These are phyloP conservation scores for Stichodactyla mertensii DNA, from an alignment of 64 coral and sea anemone species.

Conservation along the genomic window DNA sequence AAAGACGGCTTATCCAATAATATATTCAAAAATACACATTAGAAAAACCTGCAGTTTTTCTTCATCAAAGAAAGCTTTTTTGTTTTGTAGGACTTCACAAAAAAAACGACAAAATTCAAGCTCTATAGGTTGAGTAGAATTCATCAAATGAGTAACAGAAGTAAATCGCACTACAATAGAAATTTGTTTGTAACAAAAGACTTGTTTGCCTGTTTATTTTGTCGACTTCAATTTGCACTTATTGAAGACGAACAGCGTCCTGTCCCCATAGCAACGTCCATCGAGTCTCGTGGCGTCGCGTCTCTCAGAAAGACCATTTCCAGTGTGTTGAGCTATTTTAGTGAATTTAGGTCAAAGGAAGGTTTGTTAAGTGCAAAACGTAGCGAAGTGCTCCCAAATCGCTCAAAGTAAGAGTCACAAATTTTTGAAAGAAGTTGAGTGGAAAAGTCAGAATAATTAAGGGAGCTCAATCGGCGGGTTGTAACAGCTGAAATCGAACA, in stretches of 20 bases:
- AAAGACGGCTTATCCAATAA: neutral
- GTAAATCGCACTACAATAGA: neutral
- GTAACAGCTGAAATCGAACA: conserved; percentile 29
- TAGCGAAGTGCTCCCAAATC: neutral
- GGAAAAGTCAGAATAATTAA: conserved; percentile 18
- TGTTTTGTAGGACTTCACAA: neutral
- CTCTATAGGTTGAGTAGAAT: neutral
- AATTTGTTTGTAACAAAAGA: conserved; percentile 20
- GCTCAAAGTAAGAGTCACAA: neutral
- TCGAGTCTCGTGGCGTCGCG: conserved; percentile 49
- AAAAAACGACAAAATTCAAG: neutral
- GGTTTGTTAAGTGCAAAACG: neutral
- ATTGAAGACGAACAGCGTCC: conserved; percentile 22
- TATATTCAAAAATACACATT: neutral
- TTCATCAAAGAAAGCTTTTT: neutral
- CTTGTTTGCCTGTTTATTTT: conserved; percentile 9
- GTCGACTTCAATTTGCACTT: conserved; percentile 8
- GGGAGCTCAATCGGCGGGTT: neutral
- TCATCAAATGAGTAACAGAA: neutral
- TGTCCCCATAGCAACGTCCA: conserved; percentile 16
- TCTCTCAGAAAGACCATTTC: conserved; percentile 5
- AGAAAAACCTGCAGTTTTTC: neutral
- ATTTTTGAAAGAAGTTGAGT: neutral
- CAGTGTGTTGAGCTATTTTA: neutral
- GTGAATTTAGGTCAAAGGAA: neutral